Conservation (phyloP, 2,888 invertebrate genomes). For the Dolichomitus sp. region DNA sequence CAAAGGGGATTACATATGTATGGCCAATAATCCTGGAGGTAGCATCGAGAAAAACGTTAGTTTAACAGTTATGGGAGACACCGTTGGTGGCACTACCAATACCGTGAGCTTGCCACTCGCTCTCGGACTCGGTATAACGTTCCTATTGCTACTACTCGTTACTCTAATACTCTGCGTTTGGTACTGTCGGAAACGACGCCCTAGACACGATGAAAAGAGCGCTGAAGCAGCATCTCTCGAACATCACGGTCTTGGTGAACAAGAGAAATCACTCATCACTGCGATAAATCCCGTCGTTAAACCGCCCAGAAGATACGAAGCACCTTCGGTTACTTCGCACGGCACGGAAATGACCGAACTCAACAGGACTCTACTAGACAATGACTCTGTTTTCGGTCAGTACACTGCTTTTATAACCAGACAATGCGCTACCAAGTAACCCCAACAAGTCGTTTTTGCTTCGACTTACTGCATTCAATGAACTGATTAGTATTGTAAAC, state of each 20-base stretch:
- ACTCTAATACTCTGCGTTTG: slow-evolving; percentile 88
- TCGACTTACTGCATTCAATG: slow-evolving; percentile 1
- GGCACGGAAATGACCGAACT: slow-evolving; percentile 94
- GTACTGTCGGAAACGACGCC: slow-evolving; percentile 87
- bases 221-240: slow-evolving; percentile 91
- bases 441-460: not conserved
- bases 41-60: slow-evolving; percentile 92
- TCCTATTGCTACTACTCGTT: slow-evolving; percentile 87
- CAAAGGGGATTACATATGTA: slow-evolving; percentile 92
- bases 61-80: slow-evolving; percentile 87
- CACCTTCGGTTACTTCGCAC: slow-evolving; percentile 91
- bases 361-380: slow-evolving; percentile 93
- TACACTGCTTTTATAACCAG: slow-evolving; percentile 82
- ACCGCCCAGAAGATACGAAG: slow-evolving; percentile 93
- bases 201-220: slow-evolving; percentile 88
- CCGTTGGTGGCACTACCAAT: slow-evolving; percentile 71
- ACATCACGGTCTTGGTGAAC: slow-evolving; percentile 93
- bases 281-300: slow-evolving; percentile 95
- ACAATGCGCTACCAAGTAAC: slow-evolving; percentile 75
- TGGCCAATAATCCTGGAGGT: slow-evolving; percentile 94
- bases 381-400: slow-evolving; percentile 93
- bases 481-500: slow-evolving; percentile 4
- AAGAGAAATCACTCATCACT: slow-evolving; percentile 94
- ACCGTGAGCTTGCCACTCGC: slow-evolving; percentile 86
- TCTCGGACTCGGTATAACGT: slow-evolving; percentile 86